Base-by-base conservation (phyloP, 2,888 invertebrate genomes). In the Phasia obesa region DNA sequence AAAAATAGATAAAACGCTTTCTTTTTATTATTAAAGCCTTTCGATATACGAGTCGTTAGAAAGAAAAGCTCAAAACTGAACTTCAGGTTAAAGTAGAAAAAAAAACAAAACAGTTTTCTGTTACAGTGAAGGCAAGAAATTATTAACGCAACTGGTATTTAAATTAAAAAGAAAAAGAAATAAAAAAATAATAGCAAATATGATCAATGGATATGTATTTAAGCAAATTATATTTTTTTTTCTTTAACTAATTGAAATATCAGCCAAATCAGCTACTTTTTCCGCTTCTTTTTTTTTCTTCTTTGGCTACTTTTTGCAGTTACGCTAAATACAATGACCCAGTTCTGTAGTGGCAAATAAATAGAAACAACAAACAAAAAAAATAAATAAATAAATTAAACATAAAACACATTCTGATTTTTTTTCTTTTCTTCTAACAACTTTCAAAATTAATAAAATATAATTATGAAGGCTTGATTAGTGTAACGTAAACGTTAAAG, bases 361-460 rank as follows among this genome's bases (percentile, higher is more conserved):
- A 23, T 19, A 62, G 23, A 53, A 74, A 35, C 85, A 80, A 77
- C n/a, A n/a, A n/a, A n/a, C n/a, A n/a, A n/a, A n/a, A 35, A 11
- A 35, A 35, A 31, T 31, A 31, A 31, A 31, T 31, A 4, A 4
- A 6, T 31, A 31, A 4, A 86, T 86, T 81, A 83, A 89, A 6
- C 88, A 86, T 2, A 75, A 71, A 53, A 59, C 62, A 62, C 9
- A 27, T 42, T 57, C 60, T 38, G 60, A 17, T 44, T 55, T 11
- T 31, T 42, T 1, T 64, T 3, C 23, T n/a, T n/a, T 57, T 19
- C 35, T 21, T 64, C 64, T 47, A 69, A 76, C 69, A 71, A 76
- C 89, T 88, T 88, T 53, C 83, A 73, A 67, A 88, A 86, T 62
- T 51, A 74, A 6, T 15, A 60, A 27, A 57, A 47, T 38, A 38